Base-by-base conservation (phyloP, 2,888 invertebrate species). In the Morpho achilles region DNA sequence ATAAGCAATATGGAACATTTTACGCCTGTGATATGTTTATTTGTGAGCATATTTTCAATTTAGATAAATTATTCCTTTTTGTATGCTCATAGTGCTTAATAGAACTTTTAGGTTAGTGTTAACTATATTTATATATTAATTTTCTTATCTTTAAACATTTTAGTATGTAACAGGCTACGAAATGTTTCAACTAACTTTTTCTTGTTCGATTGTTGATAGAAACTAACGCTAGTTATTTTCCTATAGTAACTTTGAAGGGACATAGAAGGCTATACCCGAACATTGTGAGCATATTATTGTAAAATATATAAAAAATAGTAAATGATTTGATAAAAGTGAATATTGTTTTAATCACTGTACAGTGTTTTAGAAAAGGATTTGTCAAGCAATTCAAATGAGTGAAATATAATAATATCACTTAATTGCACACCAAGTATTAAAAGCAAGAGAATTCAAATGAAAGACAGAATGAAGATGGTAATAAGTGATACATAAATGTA, bases 1-100 rank as follows among this genome's bases (percentile, higher is more conserved):
- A 9, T 39, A 43, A 44, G 45, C 49, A 50, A 56, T 58, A 54
- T 60, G 43, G 50, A 53, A 53, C 50, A 59, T 54, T 56, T 59
- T 61, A 56, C 53, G 73, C 75, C 78, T 78, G 79, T 79, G 78
- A 78, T 77, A 77, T 72, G 69, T 69, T 73, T 58, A 67, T 72
- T 69, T 71, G 62, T 64, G 51, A 55, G 54, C 53, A 53, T 53
- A 41, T 41, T 56, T 58, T 53, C 47, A 56, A 50, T 42, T 58
- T 58, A 56, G 47, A 42, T 51, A 55, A 32, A 50, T 9, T 50
- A 51, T 54, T 50, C 42, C 42, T 22, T 58, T 52, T 61, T 63
- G 53, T 62, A 56, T 49, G 41, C 44, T 56, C 40, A 57, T 22
- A 42, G 48, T 59, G 41, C 50, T 32, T 59, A 39, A 45, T 55